These are phyloP conservation scores for Poecilia gillii DNA, from an alignment of 2,797 vertebrate genomes.

Conservation along the genomic window DNA sequence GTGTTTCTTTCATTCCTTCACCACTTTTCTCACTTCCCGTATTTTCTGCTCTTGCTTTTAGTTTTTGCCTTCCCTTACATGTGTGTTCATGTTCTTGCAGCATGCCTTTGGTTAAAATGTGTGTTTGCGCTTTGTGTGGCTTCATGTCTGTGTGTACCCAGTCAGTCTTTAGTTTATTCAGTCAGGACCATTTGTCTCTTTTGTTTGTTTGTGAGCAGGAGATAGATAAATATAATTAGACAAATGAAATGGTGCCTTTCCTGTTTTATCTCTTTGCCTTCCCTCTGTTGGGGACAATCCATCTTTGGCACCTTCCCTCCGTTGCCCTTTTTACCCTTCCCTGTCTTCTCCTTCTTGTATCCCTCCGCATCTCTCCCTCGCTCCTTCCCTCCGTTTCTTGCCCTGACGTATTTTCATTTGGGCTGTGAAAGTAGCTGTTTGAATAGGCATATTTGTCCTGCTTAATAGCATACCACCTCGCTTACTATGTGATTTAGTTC, in stretches of 20 bases:
- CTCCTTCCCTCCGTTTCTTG: slow-evolving; percentile 37
- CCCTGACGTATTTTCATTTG: slow-evolving; percentile 70
- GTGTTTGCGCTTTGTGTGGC: slow-evolving; percentile 32
- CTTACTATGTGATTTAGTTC: slow-evolving; percentile 78
- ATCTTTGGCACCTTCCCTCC: slow-evolving; percentile 62
- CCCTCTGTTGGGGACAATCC: slow-evolving; percentile 63
- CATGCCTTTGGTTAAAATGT: slow-evolving; percentile 51
- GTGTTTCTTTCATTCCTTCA: slow-evolving; percentile 50
- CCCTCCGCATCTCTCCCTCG: slow-evolving; percentile 13
- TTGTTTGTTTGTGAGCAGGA: slow-evolving; percentile 70
- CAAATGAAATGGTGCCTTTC: slow-evolving; percentile 75
- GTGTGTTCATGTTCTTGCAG: slow-evolving; percentile 38
- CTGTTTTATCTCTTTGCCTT: slow-evolving; percentile 69
- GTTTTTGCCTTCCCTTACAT: slow-evolving; percentile 34
- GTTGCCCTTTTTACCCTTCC: slow-evolving; percentile 63
- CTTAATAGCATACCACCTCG: slow-evolving; percentile 80
- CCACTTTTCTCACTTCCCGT: slow-evolving; percentile 54
- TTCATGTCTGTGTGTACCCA: slow-evolving; percentile 38
- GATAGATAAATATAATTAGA: slow-evolving; percentile 82
- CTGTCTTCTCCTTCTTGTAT: slow-evolving; percentile 48
- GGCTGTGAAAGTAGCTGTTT: slow-evolving; percentile 81
- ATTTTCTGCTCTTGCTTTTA: slow-evolving; percentile 31
- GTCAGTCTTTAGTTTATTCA: slow-evolving; percentile 58
- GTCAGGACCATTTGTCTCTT: slow-evolving; percentile 70
- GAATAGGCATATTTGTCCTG: slow-evolving; percentile 85